Conservation (phyloP, 2,888 invertebrate species). For the Drosophila ezoana region DNA sequence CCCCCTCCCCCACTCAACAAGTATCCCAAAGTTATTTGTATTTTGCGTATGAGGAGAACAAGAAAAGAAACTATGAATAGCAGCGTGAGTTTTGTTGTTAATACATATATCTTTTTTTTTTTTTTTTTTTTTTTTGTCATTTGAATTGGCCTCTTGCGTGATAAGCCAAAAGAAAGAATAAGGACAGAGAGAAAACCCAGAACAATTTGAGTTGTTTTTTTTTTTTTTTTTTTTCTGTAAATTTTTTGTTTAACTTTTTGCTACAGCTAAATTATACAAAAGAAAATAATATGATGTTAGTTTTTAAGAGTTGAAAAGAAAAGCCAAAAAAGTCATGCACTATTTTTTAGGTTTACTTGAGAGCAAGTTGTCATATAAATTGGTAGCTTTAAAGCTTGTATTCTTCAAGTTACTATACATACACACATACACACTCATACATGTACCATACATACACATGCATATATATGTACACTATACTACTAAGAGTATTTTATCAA, state of each 20-base stretch:
- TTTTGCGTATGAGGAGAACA: constrained; percentile 61
- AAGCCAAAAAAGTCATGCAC: constrained; percentile 79
- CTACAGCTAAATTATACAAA: constrained; percentile 55
- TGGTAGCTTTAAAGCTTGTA: constrained; percentile 79
- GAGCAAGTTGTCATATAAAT: constrained; percentile 73
- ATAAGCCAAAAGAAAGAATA: constrained; percentile 50
- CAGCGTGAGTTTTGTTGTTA: constrained; percentile 76
- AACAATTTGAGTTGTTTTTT: constrained; percentile 37
- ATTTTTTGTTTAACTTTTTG: constrained; percentile 59
- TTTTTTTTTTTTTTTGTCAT: constrained; percentile 26
- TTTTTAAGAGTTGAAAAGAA: constrained; percentile 74
- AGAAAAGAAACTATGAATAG: constrained; percentile 25
- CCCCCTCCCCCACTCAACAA: constrained; percentile 2
- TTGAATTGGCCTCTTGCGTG: constrained; percentile 60
- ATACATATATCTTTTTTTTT: constrained; percentile 6
- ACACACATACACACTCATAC: constrained; percentile 37
- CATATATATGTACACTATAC: constrained; percentile 57
- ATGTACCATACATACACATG: constrained; percentile 38
- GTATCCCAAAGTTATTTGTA: constrained; percentile 72
- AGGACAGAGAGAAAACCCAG: constrained; percentile 11
- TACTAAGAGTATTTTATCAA: constrained; percentile 75
- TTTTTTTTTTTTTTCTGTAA: constrained; percentile 9
- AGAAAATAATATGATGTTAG: constrained; percentile 53
- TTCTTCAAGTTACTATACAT: constrained; percentile 70
- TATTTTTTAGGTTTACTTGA: constrained; percentile 76